Evolutionary conservation across 2,797 vertebrate genomes (phyloP).

Genomic region (Characodon lateralis): DNA sequence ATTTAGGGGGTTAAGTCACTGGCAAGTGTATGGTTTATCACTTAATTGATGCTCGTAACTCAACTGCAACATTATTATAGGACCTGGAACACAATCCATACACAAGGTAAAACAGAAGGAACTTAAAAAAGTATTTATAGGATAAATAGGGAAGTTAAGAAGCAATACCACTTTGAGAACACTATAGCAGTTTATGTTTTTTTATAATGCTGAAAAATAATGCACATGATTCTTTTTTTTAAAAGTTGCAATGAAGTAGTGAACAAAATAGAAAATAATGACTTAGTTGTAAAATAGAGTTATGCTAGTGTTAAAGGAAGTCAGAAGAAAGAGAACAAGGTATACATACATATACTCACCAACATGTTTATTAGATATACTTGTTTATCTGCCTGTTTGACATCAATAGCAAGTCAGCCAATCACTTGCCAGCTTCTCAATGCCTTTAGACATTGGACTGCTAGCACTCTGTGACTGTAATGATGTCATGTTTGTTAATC

Average conservation of each 20-base stretch:
- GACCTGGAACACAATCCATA: constrained; percentile 38
- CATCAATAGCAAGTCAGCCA: background rate
- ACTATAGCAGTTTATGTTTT: background rate
- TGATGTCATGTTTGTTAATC: background rate
- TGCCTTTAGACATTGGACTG: background rate
- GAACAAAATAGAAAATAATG: background rate
- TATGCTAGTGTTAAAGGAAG: background rate
- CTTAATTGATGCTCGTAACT: constrained; percentile 58
- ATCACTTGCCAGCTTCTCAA: background rate
- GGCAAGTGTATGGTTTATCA: constrained; percentile 60
- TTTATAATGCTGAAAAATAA: background rate
- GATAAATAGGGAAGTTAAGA: background rate
- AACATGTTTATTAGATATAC: background rate
- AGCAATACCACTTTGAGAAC: background rate
- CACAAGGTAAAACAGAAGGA: constrained; percentile 49
- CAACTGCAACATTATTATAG: constrained; percentile 52
- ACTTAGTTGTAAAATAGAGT: background rate
- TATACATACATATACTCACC: background rate
- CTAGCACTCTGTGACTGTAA: background rate
- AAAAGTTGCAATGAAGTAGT: background rate
- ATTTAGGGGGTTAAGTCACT: constrained; percentile 61
- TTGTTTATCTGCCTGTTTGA: background rate
- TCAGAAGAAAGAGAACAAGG: background rate
- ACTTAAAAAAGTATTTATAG: constrained; percentile 19
- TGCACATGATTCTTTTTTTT: background rate